A percentile compares a stretch with the other conserved stretches of the same genome.
phyloP scores from a whole-genome alignment of 2,888 invertebrate species.

The Noctua comes region DNA sequence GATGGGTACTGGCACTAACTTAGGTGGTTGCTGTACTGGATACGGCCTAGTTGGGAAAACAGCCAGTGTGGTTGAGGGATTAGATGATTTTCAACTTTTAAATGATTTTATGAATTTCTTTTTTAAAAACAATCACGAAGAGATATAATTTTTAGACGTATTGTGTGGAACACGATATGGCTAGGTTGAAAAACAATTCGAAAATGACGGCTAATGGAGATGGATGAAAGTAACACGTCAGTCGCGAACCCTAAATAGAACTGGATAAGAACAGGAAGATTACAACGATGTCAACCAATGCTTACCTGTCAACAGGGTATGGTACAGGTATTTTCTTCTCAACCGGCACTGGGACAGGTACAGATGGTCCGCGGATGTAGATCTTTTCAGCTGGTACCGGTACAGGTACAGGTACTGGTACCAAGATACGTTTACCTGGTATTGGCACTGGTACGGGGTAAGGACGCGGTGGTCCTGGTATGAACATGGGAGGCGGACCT shows the following conservation, averaged over 20 bases:
- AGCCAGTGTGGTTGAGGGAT: background rate
- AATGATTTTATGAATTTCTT: background rate
- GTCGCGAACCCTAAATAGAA: background rate
- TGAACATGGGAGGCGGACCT: slow-evolving; percentile 80
- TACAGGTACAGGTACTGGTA: slow-evolving; percentile 77
- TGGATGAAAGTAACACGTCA: background rate
- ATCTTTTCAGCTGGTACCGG: slow-evolving; percentile 74
- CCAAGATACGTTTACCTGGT: slow-evolving; percentile 76
- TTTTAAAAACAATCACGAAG: background rate
- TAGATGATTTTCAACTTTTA: background rate
- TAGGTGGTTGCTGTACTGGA: slow-evolving; percentile 76
- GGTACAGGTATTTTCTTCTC: slow-evolving; percentile 73
- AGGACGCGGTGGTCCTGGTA: slow-evolving; percentile 83
- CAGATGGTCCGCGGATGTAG: slow-evolving; percentile 70
- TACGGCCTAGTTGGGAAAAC: slow-evolving; percentile 68
- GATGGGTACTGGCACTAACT: slow-evolving; percentile 66
- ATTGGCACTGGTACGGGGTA: slow-evolving; percentile 83
- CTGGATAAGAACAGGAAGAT: no score
- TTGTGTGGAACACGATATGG: background rate
- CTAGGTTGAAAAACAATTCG: background rate
- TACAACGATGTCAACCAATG: slow-evolving; percentile 5
- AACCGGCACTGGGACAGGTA: slow-evolving; percentile 77
- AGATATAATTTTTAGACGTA: background rate
- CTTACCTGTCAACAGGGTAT: slow-evolving; percentile 68
- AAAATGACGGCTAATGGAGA: background rate